These are phyloP conservation scores for Apodemia duryi DNA, from an alignment of 2,888 invertebrate species.

Conservation along the genomic window DNA sequence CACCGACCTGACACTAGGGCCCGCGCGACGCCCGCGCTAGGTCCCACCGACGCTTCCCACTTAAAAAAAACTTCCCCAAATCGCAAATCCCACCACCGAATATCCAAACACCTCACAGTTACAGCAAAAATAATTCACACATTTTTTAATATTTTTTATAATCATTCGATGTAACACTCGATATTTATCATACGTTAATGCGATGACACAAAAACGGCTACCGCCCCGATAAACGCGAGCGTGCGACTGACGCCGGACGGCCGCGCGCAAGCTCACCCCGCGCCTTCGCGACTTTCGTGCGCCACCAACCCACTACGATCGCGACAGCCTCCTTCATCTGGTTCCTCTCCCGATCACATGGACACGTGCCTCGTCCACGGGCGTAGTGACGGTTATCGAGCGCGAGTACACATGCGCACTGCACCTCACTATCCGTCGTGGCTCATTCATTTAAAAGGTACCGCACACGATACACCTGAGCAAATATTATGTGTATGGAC, in stretches of 20 bases:
- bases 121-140: conserved; percentile 39
- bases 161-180: conserved; percentile 32
- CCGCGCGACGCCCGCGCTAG: conserved; percentile 43
- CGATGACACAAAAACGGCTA: conserved; percentile 43
- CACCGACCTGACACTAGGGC: conserved; percentile 61
- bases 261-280: conserved; percentile 41
- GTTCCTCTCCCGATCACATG: conserved; percentile 40
- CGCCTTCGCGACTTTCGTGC: conserved; percentile 35
- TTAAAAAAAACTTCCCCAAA: conserved; percentile 69
- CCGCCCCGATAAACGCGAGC: conserved; percentile 57
- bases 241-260: conserved; percentile 55
- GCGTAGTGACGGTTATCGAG: conserved; percentile 70
- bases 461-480: conserved; percentile 58
- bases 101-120: conserved; percentile 39
- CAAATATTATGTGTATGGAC: conserved; percentile 66
- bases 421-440: conserved; percentile 42
- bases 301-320: conserved; percentile 33
- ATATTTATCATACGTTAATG: conserved; percentile 34
- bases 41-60: conserved; percentile 48
- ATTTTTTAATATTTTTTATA: conserved; percentile 41
- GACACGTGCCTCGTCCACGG: conserved; percentile 61
- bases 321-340: conserved; percentile 62
- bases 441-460: conserved; percentile 64
- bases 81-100: conserved; percentile 42
- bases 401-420: conserved; percentile 72